Conservation (phyloP, 1,140 invertebrate species). For the Bathynomus jamesi region DNA sequence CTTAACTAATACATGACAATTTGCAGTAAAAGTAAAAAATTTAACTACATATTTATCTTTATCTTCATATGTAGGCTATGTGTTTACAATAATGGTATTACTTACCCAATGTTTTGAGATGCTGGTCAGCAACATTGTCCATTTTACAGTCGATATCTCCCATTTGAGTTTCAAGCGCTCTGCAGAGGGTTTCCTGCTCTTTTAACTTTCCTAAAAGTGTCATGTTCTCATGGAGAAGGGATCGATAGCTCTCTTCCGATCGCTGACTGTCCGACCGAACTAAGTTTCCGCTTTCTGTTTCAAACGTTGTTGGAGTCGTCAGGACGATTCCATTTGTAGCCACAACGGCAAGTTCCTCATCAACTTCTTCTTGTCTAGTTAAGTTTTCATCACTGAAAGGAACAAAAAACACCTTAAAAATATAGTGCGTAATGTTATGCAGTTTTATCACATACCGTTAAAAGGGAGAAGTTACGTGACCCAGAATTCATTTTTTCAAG, state of each 20-base stretch:
- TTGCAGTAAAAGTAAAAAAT: too few species aligned
- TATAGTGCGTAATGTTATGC: too few species aligned
- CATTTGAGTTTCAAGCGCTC: conserved; percentile 43
- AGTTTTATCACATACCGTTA: too few species aligned
- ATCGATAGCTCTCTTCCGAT: conserved; percentile 45
- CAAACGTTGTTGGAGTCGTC: background rate
- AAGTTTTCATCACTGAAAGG: background rate
- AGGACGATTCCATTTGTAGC: conserved; percentile 48
- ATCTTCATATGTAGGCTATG: too few species aligned
- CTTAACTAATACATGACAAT: too few species aligned
- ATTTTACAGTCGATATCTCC: conserved; percentile 43
- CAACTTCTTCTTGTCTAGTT: conserved; percentile 30
- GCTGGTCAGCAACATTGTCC: conserved; percentile 40
- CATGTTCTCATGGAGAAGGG: conserved; percentile 49
- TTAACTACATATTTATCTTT: too few species aligned
- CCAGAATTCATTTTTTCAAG: too few species aligned
- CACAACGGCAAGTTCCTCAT: conserved; percentile 53
- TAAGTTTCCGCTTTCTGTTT: background rate
- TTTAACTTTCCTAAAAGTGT: conserved; percentile 45
- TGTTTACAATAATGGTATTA: too few species aligned
- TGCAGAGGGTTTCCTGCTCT: conserved; percentile 47
- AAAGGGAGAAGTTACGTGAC: too few species aligned
- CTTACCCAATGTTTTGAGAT: conserved; percentile 42
- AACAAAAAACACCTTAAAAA: too few species aligned
- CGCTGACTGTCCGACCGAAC: conserved; percentile 37